Evolutionary conservation across 2,113 vertebrate genomes (phyloP).

Genomic region (Zosterops borbonicus): DNA sequence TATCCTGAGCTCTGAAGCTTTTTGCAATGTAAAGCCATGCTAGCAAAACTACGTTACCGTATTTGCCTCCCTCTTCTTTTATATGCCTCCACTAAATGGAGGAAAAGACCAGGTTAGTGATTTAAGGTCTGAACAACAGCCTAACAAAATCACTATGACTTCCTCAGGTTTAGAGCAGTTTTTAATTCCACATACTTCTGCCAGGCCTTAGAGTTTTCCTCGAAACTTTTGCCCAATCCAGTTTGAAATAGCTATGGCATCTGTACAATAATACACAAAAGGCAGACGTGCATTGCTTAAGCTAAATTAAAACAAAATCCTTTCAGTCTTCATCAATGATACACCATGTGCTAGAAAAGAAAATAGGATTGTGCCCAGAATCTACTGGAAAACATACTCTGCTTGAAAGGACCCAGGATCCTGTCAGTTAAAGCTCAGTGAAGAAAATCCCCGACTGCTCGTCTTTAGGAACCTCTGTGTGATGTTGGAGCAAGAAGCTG

Average conservation of each 20-base stretch:
- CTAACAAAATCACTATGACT: not conserved
- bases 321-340: not conserved
- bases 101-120: not conserved
- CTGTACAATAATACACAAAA: not conserved
- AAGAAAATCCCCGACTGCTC: constrained; percentile 33
- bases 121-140: not conserved
- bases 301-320: not conserved
- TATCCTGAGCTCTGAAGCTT: not conserved
- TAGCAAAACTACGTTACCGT: not conserved
- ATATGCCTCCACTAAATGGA: not conserved
- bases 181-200: not conserved
- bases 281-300: not conserved
- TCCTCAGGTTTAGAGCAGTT: not conserved
- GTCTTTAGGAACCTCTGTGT: constrained; percentile 26
- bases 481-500: constrained; percentile 47
- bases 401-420: not conserved
- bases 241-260: not conserved
- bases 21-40: not conserved
- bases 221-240: not conserved
- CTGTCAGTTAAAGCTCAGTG: constrained; percentile 6
- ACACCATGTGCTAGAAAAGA: not conserved
- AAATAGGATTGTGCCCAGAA: not conserved
- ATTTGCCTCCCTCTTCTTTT: not conserved
- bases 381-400: constrained; percentile 1
- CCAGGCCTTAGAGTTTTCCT: not conserved